Base-by-base conservation (phyloP, 2,797 vertebrate species). In the Semotilus atromaculatus region DNA sequence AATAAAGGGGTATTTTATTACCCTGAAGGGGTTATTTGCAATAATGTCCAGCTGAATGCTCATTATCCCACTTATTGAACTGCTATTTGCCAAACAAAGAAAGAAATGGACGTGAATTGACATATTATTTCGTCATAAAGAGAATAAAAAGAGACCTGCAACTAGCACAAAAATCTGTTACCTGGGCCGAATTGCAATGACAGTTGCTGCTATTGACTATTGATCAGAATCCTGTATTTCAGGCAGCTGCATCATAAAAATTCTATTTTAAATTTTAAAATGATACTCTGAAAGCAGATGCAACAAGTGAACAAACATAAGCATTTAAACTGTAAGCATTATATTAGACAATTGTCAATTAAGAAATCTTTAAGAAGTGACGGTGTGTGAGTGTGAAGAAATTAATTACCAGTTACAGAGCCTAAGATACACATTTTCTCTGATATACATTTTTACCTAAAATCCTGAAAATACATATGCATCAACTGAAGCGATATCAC, bases 21-120 rank as follows among this genome's bases (percentile, higher is more conserved):
- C 77, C 62, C 11, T 51, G 26, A 80, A 48, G 40, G 40, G 18
- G 53, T 40, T 16, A 58, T 80, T 67, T 45, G 40, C 26, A 80
- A 80, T 40, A 51, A 80, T 64, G 60, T 34, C 11, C 58, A 79
- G 40, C 10, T 64, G 60, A 66, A 40, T 66, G 40, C 40, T 66
- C 38, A 43, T 79, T 79, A 79, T 64, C 9, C 10, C 45, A 3
- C 26, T 48, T 48, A 45, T 23, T 79, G 10, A 19, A 34, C 1
- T 11, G 36, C 7, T 64, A 36, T 70, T 70, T 70, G 67, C 6
- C 38, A n/a, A 71, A 16, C 8, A n/a, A 76, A 58, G 34, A 76
- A 76, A 76, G 13, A 38, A 76, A 55, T 58, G 34, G 51, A 58
- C 51, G 26, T 26, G 34, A 58, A 55, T 26, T 23, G 51, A 60